phyloP scores from a whole-genome alignment of 1,140 invertebrate species.

The Eufriesea mexicana region DNA sequence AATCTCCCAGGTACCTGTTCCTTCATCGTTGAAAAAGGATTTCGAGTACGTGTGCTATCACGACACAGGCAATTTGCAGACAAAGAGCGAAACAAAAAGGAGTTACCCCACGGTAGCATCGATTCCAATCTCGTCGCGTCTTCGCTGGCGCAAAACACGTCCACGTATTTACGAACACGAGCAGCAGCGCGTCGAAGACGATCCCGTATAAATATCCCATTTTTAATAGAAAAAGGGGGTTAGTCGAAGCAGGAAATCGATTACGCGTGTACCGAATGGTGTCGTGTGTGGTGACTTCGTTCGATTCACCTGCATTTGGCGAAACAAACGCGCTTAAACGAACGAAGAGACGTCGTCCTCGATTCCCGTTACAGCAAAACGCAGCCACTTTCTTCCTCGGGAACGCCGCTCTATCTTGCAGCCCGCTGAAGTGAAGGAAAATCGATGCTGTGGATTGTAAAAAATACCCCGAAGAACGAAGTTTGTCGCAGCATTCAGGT shows the following conservation, averaged over 20 bases:
- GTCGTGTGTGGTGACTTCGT: neutral
- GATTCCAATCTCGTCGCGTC: neutral
- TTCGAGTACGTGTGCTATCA: neutral
- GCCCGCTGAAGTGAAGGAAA: no score
- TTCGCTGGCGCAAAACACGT: neutral
- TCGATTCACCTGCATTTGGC: neutral
- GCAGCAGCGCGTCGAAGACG: conserved; percentile 2
- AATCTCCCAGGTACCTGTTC: neutral
- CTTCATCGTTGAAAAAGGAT: neutral
- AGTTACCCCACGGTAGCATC: neutral
- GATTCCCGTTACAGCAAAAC: neutral
- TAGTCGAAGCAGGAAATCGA: conserved; percentile 33
- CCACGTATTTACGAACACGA: conserved; percentile 15
- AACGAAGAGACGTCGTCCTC: neutral
- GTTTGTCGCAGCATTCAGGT: no score
- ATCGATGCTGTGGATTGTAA: no score
- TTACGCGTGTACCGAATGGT: neutral
- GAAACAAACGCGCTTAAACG: neutral
- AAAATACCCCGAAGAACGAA: no score
- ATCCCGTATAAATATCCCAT: conserved; percentile 37
- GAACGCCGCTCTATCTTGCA: no score
- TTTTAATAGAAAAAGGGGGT: conserved; percentile 47
- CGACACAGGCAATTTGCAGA: neutral
- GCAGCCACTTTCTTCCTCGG: neutral
- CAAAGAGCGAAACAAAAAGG: neutral